Evolutionary conservation across 2,797 vertebrate species (phyloP).

Genomic region (Tangara arthus): DNA sequence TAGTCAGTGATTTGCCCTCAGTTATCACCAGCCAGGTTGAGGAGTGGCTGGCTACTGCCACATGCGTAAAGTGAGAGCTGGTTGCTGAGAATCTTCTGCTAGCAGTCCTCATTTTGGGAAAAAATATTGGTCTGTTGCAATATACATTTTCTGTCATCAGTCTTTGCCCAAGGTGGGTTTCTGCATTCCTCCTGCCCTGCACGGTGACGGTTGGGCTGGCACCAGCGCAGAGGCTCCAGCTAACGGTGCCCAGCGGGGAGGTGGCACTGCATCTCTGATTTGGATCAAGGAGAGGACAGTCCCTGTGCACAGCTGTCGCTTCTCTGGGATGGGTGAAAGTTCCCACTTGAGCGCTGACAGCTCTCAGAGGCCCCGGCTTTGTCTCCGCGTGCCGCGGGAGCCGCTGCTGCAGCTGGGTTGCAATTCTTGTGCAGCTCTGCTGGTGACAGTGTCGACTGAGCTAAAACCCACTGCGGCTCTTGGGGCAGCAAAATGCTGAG

Average conservation of each 20-base stretch:
- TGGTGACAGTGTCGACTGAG: constrained; percentile 44
- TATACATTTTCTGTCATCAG: fast-evolving
- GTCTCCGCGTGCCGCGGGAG: fast-evolving
- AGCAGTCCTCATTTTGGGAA: neutral
- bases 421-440: constrained; percentile 39
- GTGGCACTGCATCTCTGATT: fast-evolving
- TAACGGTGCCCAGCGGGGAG: fast-evolving
- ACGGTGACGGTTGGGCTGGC: fast-evolving
- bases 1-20: neutral
- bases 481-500: fast-evolving
- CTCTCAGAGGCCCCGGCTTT: neutral
- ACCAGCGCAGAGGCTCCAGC: fast-evolving
- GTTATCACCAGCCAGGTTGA: fast-evolving
- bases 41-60: neutral
- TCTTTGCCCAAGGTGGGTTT: neutral
- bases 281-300: neutral
- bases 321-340: neutral
- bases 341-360: neutral
- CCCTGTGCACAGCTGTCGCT: fast-evolving
- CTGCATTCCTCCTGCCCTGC: neutral
- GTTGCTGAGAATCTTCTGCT: neutral
- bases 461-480: neutral
- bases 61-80: neutral
- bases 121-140: fast-evolving
- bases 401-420: neutral